phyloP scores from a whole-genome alignment of 23 tunicate genomes.

The Clavelina lepadiformis region DNA sequence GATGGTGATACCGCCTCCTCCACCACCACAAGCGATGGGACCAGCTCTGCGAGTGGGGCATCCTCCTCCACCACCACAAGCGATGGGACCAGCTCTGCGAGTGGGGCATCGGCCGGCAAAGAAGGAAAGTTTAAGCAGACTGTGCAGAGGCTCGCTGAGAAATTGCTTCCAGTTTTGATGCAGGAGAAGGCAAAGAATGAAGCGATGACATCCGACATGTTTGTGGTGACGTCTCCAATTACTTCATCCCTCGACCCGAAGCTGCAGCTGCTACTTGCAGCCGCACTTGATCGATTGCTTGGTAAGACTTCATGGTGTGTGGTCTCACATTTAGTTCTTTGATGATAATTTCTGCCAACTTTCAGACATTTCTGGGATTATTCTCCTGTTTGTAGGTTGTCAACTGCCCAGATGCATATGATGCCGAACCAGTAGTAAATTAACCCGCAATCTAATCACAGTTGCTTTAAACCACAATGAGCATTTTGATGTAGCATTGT shows the following conservation, averaged over 20 bases:
- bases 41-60: not conserved
- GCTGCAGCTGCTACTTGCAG: not conserved
- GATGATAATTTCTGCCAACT: too few relatives aligned
- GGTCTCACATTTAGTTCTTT: too few relatives aligned
- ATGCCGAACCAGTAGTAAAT: too few relatives aligned
- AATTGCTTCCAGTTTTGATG: slow-evolving; percentile 11
- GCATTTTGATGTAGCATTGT: too few relatives aligned
- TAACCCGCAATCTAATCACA: too few relatives aligned
- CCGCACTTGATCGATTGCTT: slow-evolving; percentile 1
- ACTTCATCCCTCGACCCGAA: not conserved
- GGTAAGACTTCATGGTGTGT: too few relatives aligned
- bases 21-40: not conserved
- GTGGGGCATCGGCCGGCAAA: not conserved
- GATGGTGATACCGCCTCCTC: not conserved
- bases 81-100: not conserved
- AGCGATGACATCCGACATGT: slow-evolving; percentile 8
- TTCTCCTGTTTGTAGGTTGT: too few relatives aligned
- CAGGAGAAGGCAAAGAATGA: not conserved
- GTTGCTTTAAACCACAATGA: too few relatives aligned
- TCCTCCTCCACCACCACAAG: not conserved
- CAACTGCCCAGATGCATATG: too few relatives aligned
- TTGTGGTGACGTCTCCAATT: not conserved
- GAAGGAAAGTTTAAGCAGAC: slow-evolving; percentile 5
- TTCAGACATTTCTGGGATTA: too few relatives aligned
- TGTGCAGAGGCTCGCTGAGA: not conserved